These are phyloP conservation scores for Catagonus wagneri DNA, from an alignment of 2,113 vertebrate species.

Conservation along the genomic window DNA sequence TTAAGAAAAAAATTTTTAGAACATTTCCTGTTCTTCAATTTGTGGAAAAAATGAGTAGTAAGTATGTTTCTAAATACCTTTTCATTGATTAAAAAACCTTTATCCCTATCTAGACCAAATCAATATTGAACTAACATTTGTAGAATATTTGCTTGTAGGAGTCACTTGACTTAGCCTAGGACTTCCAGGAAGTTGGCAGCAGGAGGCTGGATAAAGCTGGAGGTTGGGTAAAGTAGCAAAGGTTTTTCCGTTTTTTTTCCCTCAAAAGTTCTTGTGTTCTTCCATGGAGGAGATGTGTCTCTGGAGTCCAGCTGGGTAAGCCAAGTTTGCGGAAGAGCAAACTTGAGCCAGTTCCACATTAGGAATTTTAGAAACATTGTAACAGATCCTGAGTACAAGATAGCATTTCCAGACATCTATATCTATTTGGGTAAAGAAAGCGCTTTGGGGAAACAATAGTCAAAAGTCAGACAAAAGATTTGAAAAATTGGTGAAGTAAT, in stretches of 20 bases:
- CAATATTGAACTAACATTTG: not conserved
- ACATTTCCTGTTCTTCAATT: conserved; percentile 29
- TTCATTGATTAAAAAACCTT: not conserved
- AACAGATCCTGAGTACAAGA: not conserved
- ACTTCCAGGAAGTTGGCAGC: not conserved
- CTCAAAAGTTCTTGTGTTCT: not conserved
- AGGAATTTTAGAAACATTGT: not conserved
- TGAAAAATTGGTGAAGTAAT: not conserved
- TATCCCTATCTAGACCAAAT: not conserved
- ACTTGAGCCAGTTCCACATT: not conserved
- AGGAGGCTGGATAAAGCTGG: not conserved
- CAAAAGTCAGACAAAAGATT: not conserved
- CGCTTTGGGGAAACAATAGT: not conserved
- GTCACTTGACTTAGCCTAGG: not conserved
- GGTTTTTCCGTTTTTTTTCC: not conserved
- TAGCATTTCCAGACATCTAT: not conserved
- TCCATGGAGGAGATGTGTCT: not conserved
- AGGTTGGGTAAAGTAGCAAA: not conserved
- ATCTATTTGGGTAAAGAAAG: not conserved
- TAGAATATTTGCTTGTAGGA: not conserved
- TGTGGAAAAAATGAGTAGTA: conserved; percentile 18
- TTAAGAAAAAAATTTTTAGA: not conserved
- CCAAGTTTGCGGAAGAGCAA: not conserved
- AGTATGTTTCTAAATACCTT: not conserved
- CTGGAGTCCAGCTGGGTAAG: not conserved